These are phyloP conservation scores for Dendrolimus punctatus DNA, from an alignment of 1,140 invertebrate species.

Conservation along the genomic window DNA sequence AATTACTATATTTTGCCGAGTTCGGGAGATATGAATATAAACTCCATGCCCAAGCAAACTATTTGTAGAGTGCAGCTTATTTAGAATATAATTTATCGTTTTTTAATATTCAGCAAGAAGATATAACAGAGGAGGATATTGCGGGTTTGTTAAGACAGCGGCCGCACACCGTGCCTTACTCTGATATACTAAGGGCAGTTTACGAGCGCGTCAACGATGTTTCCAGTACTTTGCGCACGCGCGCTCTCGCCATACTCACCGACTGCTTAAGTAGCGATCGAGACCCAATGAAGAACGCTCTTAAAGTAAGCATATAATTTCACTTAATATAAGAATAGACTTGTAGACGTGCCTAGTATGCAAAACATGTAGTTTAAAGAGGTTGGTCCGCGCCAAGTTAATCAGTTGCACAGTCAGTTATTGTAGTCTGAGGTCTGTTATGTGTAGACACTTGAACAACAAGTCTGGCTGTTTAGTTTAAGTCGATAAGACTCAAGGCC, in stretches of 20 bases:
- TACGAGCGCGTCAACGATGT: slow-evolving; percentile 52
- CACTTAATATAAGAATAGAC: neutral
- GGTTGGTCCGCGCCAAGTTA: no score
- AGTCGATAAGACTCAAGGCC: no score
- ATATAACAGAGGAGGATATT: slow-evolving; percentile 29
- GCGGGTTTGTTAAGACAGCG: slow-evolving; percentile 21
- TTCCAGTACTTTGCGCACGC: slow-evolving; percentile 44
- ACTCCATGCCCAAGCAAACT: no score
- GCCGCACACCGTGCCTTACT: slow-evolving; percentile 37
- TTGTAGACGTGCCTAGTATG: neutral
- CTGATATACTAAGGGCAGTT: slow-evolving; percentile 46
- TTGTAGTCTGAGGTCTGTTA: no score
- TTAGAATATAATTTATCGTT: neutral
- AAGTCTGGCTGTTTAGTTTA: no score
- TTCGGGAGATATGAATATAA: no score
- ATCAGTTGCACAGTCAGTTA: no score
- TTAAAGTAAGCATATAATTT: slow-evolving; percentile 27
- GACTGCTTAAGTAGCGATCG: slow-evolving; percentile 34
- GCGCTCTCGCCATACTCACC: slow-evolving; percentile 42
- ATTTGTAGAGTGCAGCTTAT: no score
- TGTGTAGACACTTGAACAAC: no score
- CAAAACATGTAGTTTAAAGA: neutral
- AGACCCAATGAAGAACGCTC: slow-evolving; percentile 24
- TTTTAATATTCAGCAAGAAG: slow-evolving; percentile 17
- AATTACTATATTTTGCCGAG: no score